A percentile compares a stretch with the other conserved stretches of the same genome.
phyloP scores from a whole-genome alignment of 2,113 vertebrate species.

The Peromyscus californicus region DNA sequence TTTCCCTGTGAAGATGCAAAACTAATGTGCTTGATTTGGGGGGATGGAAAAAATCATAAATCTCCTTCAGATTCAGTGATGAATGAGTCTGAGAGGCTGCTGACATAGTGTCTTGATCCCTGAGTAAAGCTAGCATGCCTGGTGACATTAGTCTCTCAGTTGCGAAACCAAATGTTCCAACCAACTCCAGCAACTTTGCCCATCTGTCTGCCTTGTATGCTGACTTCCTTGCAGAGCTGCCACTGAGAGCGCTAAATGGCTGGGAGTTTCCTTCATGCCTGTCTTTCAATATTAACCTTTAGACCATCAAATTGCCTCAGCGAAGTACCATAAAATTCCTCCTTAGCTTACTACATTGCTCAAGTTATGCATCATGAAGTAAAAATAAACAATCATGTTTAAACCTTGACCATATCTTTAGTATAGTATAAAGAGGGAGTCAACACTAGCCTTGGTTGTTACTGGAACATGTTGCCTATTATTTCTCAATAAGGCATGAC shows the following conservation, averaged over 20 bases:
- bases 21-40: background rate
- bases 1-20: background rate
- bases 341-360: constrained; percentile 1
- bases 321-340: background rate
- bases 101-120: background rate
- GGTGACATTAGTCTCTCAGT: background rate
- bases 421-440: background rate
- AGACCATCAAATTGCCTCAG: constrained; percentile 48
- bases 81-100: background rate
- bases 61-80: background rate
- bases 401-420: background rate
- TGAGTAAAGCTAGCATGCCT: background rate
- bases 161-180: constrained; percentile 11
- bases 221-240: constrained; percentile 11
- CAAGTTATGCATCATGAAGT: constrained; percentile 7
- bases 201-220: constrained; percentile 63
- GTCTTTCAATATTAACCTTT: constrained; percentile 59
- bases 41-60: fast-evolving
- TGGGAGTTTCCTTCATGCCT: constrained; percentile 43
- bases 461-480: background rate
- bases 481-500: background rate
- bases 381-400: constrained; percentile 53
- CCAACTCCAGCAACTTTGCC: background rate
- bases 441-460: background rate
- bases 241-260: constrained; percentile 13